Evolutionary conservation across 2,797 vertebrate species (phyloP), one percentile per base, ranked within the genome.

Genomic region (Capromys pilorides): DNA sequence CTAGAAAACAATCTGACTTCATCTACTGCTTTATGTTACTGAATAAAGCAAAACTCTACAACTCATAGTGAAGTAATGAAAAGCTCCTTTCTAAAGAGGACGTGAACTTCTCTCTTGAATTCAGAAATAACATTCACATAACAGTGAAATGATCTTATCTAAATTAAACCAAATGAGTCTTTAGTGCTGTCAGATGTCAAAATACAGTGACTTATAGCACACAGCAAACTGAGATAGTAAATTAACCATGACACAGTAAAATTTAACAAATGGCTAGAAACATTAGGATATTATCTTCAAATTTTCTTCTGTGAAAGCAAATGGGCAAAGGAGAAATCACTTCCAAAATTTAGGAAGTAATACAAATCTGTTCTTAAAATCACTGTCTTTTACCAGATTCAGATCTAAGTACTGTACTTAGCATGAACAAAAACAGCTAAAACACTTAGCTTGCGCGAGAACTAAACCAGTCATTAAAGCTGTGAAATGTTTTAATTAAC

Each of bases 251-350:
- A 87, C n/a, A 59, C 6, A 39, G 39, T 67, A 93, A 88, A 96
- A 87, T 73, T 0, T 91, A n/a, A 79, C 21, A 95, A 88, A 73
- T 19, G 22, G 5, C 9, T 67, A 49, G 51, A 94, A 85, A 78
- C 73, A 62, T 22, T 66, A 24, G 26, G 31, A 36, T 89, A 78
- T 33, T 64, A 85, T 73, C 28, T 66, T 95, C 49, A 62, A 14
- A 45, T 62, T 64, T 91, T 94, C 19, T 80, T 91, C 67, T 93
- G 7, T 10, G 94, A 96, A 95, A 73, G 26, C 67, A 83, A 89
- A 83, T 59, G 12, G 4, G 26, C 41, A 51, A 88, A 24, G 33
- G 33, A 13, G 21, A 57, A 86, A 89, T 66, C 57, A 77, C 5
- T n/a, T 86, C 67, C 57, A 84, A 92, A 79, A 66, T 24, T 64